Percentiles rank a stretch among this genome's conserved stretches.
Evolutionary conservation across 1,140 invertebrate genomes (phyloP).

Genomic region (Drosophila elegans): DNA sequence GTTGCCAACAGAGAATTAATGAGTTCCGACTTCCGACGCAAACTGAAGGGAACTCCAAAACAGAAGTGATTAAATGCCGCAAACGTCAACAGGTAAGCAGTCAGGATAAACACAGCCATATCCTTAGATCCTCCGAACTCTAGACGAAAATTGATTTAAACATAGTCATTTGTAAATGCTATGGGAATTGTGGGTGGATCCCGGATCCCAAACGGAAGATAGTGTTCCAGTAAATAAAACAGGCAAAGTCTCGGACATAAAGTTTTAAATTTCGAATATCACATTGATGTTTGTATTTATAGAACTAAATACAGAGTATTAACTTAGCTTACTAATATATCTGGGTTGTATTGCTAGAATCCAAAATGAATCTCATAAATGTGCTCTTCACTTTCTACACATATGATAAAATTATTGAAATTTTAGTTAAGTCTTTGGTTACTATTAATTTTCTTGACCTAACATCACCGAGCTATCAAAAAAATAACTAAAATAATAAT

Average conservation of each 20-base stretch:
- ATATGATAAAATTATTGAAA: too few species aligned
- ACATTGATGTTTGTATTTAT: conserved; percentile 67
- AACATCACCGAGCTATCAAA: too few species aligned
- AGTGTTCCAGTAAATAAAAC: not conserved
- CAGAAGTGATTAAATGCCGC: conserved; percentile 70
- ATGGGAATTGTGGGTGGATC: conserved; percentile 21
- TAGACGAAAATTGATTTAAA: conserved; percentile 68
- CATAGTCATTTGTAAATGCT: conserved; percentile 60
- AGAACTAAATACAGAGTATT: conserved; percentile 44
- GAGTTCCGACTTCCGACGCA: conserved; percentile 79
- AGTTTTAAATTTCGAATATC: conserved; percentile 59
- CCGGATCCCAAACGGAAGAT: not conserved
- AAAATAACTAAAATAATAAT: too few species aligned
- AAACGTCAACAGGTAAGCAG: conserved; percentile 73
- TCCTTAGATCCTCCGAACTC: conserved; percentile 47
- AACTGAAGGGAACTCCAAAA: conserved; percentile 27
- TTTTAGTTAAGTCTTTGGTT: too few species aligned
- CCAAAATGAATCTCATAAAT: conserved; percentile 7
- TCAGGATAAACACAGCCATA: conserved; percentile 29
- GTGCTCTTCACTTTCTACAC: conserved; percentile 35
- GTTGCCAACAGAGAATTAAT: conserved; percentile 65
- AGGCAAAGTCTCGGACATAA: too few species aligned
- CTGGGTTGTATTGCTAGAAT: conserved; percentile 11
- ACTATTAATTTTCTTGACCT: not conserved
- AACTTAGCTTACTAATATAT: conserved; percentile 24